Percentiles rank a stretch among this genome's conserved stretches.
Conservation (phyloP, 2,113 vertebrate genomes). For the Saimiri boliviensis region DNA sequence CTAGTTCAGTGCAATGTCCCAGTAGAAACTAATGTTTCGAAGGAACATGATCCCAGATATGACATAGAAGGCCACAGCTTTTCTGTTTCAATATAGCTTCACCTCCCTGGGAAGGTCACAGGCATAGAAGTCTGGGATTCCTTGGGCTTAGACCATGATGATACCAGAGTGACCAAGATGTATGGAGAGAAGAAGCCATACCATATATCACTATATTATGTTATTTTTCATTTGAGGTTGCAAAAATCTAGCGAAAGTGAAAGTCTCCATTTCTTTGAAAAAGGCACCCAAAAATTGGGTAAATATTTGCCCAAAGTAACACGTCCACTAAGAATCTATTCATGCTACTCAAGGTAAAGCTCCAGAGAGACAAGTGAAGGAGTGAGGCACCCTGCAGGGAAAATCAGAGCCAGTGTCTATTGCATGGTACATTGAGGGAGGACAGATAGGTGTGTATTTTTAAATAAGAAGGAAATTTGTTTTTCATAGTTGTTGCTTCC, state of each 20-base stretch:
- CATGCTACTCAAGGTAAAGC: not conserved
- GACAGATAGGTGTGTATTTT: not conserved
- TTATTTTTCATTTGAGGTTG: not conserved
- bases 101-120: not conserved
- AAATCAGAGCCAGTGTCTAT: not conserved
- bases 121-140: not conserved
- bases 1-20: not conserved
- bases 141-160: not conserved
- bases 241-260: constrained; percentile 26
- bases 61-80: not conserved
- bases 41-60: not conserved
- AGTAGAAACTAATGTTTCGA: not conserved
- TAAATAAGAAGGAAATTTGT: not conserved
- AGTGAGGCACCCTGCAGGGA: not conserved
- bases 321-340: not conserved
- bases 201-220: not conserved
- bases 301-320: constrained; percentile 5
- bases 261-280: not conserved
- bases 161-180: not conserved
- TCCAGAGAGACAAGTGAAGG: not conserved
- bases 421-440: not conserved
- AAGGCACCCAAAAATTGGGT: not conserved
- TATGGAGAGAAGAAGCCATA: not conserved
- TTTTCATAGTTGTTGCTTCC: not conserved
- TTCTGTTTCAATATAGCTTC: not conserved